Base-by-base conservation (phyloP, 1,140 invertebrate genomes). In the Linepithema humile region DNA sequence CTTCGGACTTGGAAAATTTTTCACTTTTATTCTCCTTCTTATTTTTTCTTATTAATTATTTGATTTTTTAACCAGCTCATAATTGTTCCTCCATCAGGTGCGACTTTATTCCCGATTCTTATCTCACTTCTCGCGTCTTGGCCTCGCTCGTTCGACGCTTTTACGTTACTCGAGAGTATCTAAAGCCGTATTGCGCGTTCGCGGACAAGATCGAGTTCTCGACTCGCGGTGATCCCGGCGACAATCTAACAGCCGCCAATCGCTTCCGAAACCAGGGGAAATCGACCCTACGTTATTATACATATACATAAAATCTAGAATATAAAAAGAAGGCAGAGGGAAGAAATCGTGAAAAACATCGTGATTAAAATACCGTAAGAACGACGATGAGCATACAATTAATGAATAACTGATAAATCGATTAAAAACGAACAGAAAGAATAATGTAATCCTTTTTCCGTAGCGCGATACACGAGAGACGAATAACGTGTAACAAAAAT, bases 371-470 rank as follows among this genome's bases (percentile, higher is more conserved):
- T 40, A 69, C 35, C 38, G 40, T 45, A 40, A 69, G 23, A 23
- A 26, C 23, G 35, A 57, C 7, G 64, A 69, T 69, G 9, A 53
- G 12, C n/a, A 50, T 82, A 45, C n/a, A 32, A 67, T 40, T 38
- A 67, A 86, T 10, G 45, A 72, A 50, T 53, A 40, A 38, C 40
- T 80, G 32, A 74, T n/a, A 48, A 65, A 72, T 69, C 40, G 69
- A 0, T 38, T 43, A 65, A 62, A 35, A 82, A 77, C 20, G 67
- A 84, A 26, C 32, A 10, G 35, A 43, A 32, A 35, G 57, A 72
- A 50, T 67, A 20, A 53, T 32, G 55, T 59, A 20, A 60, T 67
- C 72, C 62, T 85, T 88, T 86, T 88, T 86, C 82, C 65, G 89
- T 87, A 89, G 84, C 67, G 70, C 82, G 78, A 70, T 83, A 80